Base-by-base conservation (phyloP, 2,113 vertebrate genomes). In the Cryptoleucopteryx plumbea region DNA sequence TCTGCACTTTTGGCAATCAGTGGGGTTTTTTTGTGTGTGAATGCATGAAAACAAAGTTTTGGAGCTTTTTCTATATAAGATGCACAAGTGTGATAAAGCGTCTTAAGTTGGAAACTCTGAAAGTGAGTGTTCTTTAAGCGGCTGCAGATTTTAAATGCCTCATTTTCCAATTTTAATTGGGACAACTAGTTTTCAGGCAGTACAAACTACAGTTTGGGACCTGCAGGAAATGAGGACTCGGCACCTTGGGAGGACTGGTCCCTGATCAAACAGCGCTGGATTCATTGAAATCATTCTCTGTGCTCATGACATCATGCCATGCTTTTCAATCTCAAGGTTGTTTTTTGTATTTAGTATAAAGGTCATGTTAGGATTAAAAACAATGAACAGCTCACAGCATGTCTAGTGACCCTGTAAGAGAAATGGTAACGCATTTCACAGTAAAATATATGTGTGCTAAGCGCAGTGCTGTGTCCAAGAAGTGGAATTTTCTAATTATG, bases 331-430 rank as follows among this genome's bases (percentile, higher is more conserved):
- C 92, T 59, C 75, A 84, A 82, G 93, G 90, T 93, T 94, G 93
- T 27, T 96, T 96, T 97, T 95, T 96, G 75, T 95, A 88, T 94
- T 86, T 97, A 83, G 89, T 59, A 95, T 95, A 96, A 95, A 97
- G 96, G 94, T 97, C 94, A 93, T 74, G 88, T 95, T 96, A 88
- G 94, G 95, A 97, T 97, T 96, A 96, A 94, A 97, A 97, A 93
- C 95, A 94, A 96, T 95, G 95, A 96, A 7, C 90, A 88, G 87
- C 92, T 96, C 97, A 92, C 95, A 97, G 94, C 31, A 2, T 82
- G 94, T 25, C 84, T 81, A 90, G 91, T 96, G 95, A 96, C 91
- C 94, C 93, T 8, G 93, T 89, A 81, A 90, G 91, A 95, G 95
- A 91, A 96, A 88, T 78, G 94, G 89, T 32, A 85, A 85, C 34